Base-by-base conservation (phyloP, 2,113 vertebrate species). In the Trogon surrucura region DNA sequence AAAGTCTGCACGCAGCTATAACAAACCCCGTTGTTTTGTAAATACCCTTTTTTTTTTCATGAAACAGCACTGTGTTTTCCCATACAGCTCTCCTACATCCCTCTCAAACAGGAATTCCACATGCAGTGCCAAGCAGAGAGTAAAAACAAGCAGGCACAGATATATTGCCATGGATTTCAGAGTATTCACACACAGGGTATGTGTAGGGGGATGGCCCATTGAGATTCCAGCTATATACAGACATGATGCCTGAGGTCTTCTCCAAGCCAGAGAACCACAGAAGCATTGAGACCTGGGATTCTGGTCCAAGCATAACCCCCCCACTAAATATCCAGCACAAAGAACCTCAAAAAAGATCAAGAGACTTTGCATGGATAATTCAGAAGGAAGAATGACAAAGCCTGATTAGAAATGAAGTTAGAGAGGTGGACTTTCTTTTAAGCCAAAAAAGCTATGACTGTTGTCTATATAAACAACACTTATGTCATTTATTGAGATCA, bases 31-130 rank as follows among this genome's bases (percentile, higher is more conserved):
- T 85, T 92, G 96, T 95, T 96, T 96, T 87, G 89, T 91, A 95
- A 97, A 97, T 95, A 91, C 25, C 74, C 78, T 82, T 94, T 95
- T 89, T 89, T 95, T 89, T 77, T 91, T 95, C 87, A 38, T 50
- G 10, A 80, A 85, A 81, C 22, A 77, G 45, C 13, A 41, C 81
- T 79, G 13, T 38, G 65, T 62, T 88, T 92, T 95, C 80, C 75
- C 84, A 70, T 74, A 77, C 3, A 0, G 41, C 44, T 58, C 65
- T 89, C 70, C 84, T 61, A 57, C 86, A 18, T 50, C 53, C 65
- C 57, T 71, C 69, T 56, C 38, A 67, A 93, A 72, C 45, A 64
- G 48, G 80, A 95, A 87, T 81, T 79, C 20, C 80, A 75, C 7
- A 3, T 12, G 29, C 53, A 15, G 51, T 71, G 73, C 72, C 89